Evolutionary conservation across 2,113 vertebrate species (phyloP).

Genomic region (Gobius niger): DNA sequence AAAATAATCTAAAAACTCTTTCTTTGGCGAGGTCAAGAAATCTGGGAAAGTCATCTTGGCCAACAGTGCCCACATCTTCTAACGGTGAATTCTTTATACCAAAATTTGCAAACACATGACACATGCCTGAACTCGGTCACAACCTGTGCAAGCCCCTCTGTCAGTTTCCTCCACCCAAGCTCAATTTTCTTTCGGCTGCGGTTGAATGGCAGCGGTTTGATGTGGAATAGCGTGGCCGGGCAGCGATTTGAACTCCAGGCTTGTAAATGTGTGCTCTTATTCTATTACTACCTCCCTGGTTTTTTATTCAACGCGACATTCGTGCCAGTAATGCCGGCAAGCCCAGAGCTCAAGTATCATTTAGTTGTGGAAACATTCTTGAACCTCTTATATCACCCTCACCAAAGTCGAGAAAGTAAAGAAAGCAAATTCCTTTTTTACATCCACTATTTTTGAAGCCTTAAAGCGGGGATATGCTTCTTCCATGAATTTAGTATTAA

Average conservation of each 20-base stretch:
- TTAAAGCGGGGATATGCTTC: no score
- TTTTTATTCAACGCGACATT: conserved; percentile 30
- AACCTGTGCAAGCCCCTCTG: conserved; percentile 3
- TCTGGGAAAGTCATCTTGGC: no score
- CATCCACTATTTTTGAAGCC: no score
- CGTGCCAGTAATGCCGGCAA: conserved; percentile 7
- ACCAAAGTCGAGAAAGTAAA: conserved; percentile 23
- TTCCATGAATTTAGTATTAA: no score
- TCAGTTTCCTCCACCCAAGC: conserved; percentile 21
- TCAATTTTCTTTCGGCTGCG: conserved; percentile 13
- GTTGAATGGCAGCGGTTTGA: conserved; percentile 12
- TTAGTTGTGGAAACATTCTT: conserved; percentile 61
- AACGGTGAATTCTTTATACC: no score
- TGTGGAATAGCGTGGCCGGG: background rate
- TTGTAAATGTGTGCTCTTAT: conserved; percentile 17
- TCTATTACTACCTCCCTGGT: conserved; percentile 24
- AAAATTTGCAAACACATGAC: background rate
- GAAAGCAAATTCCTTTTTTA: conserved; percentile 62
- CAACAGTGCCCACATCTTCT: no score
- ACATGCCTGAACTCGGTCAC: conserved; percentile 7
- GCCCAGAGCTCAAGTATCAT: conserved; percentile 34
- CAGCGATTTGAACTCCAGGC: conserved; percentile 19
- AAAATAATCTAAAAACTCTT: no score
- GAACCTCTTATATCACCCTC: background rate
- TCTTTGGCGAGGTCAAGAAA: no score